Evolutionary conservation across 2,113 vertebrate genomes (phyloP), one percentile per base, ranked within the genome.

Genomic region (Nerophis lumbriciformis): DNA sequence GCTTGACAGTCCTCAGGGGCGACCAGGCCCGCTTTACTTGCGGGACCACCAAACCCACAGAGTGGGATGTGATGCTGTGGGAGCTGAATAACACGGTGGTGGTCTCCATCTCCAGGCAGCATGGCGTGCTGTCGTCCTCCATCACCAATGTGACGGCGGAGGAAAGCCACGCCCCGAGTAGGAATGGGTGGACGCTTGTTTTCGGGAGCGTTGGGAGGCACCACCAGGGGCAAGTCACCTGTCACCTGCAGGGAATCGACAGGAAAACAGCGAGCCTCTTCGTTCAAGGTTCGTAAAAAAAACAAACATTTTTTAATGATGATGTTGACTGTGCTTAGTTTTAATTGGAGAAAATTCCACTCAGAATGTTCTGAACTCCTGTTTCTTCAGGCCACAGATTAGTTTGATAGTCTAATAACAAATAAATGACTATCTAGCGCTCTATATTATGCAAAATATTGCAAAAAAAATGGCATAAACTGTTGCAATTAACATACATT

Each of bases 1-100:
- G 45, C 0, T 61, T 74, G 12, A 93, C 90, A 0, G 90, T 87
- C 1, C 84, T 94, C 37, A 69, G 39, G 56, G 93, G 93, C 53
- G 83, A 85, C 0, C 79, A 90, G 61, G 92, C 90, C 5, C 83
- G 59, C 0, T 93, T 96, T 71, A 94, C 88, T 63, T 97, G 94
- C 81, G 93, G 83, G 0, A 67, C 92, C 28, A 71, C 82, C 11
- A 13, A 38, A 16, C 44, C 6, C 0, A 19, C 8, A 0, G 56
- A 66, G 2, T 98, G 94, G 95, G 50, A 50, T 0, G 76, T 90
- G n/a, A 89, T 96, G 85, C 81, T 92, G 51, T 96, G 94, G 95
- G 44, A 88, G 21, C 74, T 90, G 45, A 66, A 90, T 0, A 67
- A 63, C 5, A 59, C 11, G 0, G 78, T 83, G 19, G 71, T 85